Percentiles rank a stretch among this genome's conserved stretches.
Evolutionary conservation across 2,113 vertebrate species (phyloP).

Genomic region (Pedetes capensis): DNA sequence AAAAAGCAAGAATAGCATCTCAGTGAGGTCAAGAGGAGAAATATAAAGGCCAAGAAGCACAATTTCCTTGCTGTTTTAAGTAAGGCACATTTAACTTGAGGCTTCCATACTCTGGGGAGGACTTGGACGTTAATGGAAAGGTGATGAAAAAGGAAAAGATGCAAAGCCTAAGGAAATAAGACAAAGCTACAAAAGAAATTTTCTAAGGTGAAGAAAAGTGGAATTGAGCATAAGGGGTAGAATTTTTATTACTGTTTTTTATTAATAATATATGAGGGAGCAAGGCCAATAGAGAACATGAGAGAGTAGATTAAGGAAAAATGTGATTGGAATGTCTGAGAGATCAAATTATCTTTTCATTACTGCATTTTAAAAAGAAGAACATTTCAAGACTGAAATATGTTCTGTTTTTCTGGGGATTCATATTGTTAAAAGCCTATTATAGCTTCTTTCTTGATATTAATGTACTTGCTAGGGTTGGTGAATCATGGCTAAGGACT

Average conservation of each 20-base stretch:
- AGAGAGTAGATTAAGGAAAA: conserved; percentile 59
- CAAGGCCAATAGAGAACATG: conserved; percentile 1
- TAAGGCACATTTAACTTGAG: background rate
- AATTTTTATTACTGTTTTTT: conserved; percentile 50
- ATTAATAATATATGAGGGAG: conserved; percentile 44
- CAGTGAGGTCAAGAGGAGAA: background rate
- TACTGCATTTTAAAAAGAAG: conserved; percentile 58
- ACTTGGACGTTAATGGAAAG: background rate
- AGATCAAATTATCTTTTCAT: conserved; percentile 72
- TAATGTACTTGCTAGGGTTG: conserved; percentile 48
- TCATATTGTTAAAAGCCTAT: conserved; percentile 70
- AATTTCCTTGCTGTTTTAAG: background rate
- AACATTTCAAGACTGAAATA: conserved; percentile 65
- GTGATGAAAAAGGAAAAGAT: background rate
- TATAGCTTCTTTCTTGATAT: conserved; percentile 58
- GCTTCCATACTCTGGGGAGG: background rate
- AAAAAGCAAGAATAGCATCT: background rate
- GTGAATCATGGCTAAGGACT: conserved; percentile 63
- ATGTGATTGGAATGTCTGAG: conserved; percentile 54
- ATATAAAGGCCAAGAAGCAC: background rate
- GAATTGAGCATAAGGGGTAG: background rate
- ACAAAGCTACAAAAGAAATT: conserved; percentile 6
- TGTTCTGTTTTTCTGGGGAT: conserved; percentile 64
- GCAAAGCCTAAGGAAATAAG: conserved; percentile 25
- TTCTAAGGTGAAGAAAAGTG: background rate